Conservation (phyloP, 2,888 invertebrate species). For the Folsomia candida region DNA sequence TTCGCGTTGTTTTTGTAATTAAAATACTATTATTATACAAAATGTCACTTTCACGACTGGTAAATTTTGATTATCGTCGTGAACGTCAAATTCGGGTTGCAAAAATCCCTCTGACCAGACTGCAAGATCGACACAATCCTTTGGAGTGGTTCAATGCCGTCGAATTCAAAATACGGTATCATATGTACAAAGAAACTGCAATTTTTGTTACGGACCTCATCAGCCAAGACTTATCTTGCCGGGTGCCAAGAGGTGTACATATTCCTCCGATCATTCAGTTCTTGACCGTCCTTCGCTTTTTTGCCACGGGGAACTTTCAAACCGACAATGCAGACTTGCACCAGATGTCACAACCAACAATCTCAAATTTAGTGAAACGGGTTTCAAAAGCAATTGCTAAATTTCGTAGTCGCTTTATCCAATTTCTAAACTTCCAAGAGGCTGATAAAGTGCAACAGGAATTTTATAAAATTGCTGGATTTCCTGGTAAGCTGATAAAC, state of each 20-base stretch:
- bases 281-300: conserved; percentile 16
- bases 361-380: conserved; percentile 20
- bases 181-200: conserved; percentile 23
- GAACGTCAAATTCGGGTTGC: not conserved
- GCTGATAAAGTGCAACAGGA: not conserved
- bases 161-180: conserved; percentile 15
- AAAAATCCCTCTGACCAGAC: not conserved
- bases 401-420: conserved; percentile 4
- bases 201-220: conserved; percentile 10
- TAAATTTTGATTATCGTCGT: not conserved
- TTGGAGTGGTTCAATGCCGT: not conserved
- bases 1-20: too few species aligned
- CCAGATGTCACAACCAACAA: conserved; percentile 17
- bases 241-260: conserved; percentile 6
- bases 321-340: conserved; percentile 12
- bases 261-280: conserved; percentile 22
- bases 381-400: conserved; percentile 26
- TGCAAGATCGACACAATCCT: conserved; percentile 14
- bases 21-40: too few species aligned
- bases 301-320: conserved; percentile 29
- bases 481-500: conserved; percentile 24
- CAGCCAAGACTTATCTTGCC: not conserved
- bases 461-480: conserved; percentile 23
- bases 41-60: not conserved
- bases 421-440: conserved; percentile 15